phyloP scores from a whole-genome alignment of 2,113 vertebrate genomes.

The Brachyistius frenatus region DNA sequence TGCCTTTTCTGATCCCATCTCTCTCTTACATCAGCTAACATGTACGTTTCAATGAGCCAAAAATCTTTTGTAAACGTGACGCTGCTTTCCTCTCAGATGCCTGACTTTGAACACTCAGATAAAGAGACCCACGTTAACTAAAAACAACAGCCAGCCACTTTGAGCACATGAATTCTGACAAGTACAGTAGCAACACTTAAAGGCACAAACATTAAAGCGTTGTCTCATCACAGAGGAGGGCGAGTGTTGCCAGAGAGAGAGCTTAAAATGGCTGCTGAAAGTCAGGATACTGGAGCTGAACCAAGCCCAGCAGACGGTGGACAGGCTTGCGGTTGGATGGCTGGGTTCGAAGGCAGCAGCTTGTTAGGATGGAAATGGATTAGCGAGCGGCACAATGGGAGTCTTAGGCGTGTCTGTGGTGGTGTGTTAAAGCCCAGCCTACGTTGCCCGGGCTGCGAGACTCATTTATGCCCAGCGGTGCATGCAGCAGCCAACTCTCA shows the following conservation, averaged over 20 bases:
- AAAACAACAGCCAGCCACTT: slow-evolving; percentile 28
- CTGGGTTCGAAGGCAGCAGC: slow-evolving; percentile 78
- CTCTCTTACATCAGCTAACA: background rate
- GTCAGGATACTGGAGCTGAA: slow-evolving; percentile 75
- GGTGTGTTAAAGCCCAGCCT: slow-evolving; percentile 79
- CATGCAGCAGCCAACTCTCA: slow-evolving; percentile 74
- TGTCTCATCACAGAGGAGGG: slow-evolving; percentile 59
- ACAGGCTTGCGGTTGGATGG: slow-evolving; percentile 74
- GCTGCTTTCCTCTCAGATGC: too few relatives aligned
- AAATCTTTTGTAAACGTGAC: slow-evolving; percentile 1
- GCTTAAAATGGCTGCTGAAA: slow-evolving; percentile 81
- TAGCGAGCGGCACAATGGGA: slow-evolving; percentile 80
- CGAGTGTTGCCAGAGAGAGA: slow-evolving; percentile 63
- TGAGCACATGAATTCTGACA: slow-evolving; percentile 26
- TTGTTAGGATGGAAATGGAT: slow-evolving; percentile 84
- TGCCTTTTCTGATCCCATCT: background rate
- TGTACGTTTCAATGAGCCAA: background rate
- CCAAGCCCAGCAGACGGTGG: slow-evolving; percentile 78
- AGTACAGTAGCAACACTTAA: slow-evolving; percentile 49
- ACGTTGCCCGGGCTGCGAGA: slow-evolving; percentile 73
- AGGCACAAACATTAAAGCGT: slow-evolving; percentile 56
- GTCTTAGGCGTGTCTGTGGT: slow-evolving; percentile 80
- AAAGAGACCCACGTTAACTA: background rate
- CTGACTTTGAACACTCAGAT: too few relatives aligned
- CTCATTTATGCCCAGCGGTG: slow-evolving; percentile 82